phyloP scores from a whole-genome alignment of 2,113 vertebrate genomes.

The Laticauda laticaudata region DNA sequence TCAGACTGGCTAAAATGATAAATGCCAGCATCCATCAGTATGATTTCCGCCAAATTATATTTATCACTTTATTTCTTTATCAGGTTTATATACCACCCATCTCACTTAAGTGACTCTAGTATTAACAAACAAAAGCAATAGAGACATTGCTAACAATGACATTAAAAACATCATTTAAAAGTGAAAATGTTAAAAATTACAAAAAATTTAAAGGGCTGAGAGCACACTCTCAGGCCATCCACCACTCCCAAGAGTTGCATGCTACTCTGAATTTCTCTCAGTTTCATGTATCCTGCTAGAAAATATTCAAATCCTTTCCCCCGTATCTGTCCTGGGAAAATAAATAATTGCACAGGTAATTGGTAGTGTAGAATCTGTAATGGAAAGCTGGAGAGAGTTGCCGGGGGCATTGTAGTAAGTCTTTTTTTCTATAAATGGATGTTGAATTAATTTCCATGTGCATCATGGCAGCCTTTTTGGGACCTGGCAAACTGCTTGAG shows the following conservation, averaged over 20 bases:
- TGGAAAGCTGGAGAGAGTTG: background rate
- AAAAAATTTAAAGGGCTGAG: no score
- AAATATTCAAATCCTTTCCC: background rate
- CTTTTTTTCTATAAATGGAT: background rate
- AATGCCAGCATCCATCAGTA: background rate
- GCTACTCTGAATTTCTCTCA: background rate
- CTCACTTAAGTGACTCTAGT: background rate
- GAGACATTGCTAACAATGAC: no score
- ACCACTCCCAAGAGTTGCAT: no score
- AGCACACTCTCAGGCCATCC: no score
- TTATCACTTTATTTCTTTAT: background rate
- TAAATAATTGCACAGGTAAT: background rate
- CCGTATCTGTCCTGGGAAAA: background rate
- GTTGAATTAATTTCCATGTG: background rate
- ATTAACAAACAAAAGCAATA: no score
- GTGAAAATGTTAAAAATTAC: no score
- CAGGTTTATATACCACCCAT: background rate
- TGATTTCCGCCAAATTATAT: background rate
- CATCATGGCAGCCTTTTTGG: background rate
- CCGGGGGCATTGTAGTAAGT: background rate
- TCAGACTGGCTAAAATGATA: background rate
- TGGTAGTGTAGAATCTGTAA: background rate
- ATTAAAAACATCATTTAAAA: no score
- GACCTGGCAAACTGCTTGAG: background rate
- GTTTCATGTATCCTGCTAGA: background rate